Base-by-base conservation (phyloP, 2,113 vertebrate species). In the Siniperca chuatsi region DNA sequence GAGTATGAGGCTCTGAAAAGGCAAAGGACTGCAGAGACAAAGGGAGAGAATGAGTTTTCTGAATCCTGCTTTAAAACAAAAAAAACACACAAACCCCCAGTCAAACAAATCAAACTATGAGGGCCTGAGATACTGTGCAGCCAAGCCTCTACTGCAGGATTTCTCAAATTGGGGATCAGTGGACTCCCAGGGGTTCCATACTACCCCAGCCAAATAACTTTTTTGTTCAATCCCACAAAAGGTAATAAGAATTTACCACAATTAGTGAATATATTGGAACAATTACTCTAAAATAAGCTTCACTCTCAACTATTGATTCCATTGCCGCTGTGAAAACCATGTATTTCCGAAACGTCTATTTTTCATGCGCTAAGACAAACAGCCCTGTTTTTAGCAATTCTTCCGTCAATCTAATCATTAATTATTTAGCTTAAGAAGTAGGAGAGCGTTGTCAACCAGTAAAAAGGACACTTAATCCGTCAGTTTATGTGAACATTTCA, bases 21-120 rank as follows among this genome's bases (percentile, higher is more conserved):
- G 55, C 11, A 33, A 8, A 54, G 15, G 29, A 13, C 9, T 35
- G 79, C 15, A 58, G 61, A 64, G 55, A 33, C 23, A 20, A 33
- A 15, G 48, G 40, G 46, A 66, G 81, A 64, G 64, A 84, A 86
- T 50, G 66, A 84, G 88, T 76, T 58, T 29, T 79, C 78, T 82
- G 81, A 89, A 70, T 52, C 23, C 40, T 76, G 15, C 60, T 81
- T 73, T 68, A 60, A 64, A 20, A 82, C 29, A 33, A 29, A 70
- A 61, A 54, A 35, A 15, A 1, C 4, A 33, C 21, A 8, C 57
- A 79, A 64, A n/a, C 11, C 25, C 54, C 46, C 54, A 84, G 58
- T 82, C 72, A 67, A 72, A 82, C 42, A 60, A 82, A 74, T 89
- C 33, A 81, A 16, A 35, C 40, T 33, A 8, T 2, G 60, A 46